Evolutionary conservation across 37 sponge, comb jelly and placozoan genomes (phyloP), one percentile per base, ranked within the genome.

Genomic region (Cliona cf. orientalis): DNA sequence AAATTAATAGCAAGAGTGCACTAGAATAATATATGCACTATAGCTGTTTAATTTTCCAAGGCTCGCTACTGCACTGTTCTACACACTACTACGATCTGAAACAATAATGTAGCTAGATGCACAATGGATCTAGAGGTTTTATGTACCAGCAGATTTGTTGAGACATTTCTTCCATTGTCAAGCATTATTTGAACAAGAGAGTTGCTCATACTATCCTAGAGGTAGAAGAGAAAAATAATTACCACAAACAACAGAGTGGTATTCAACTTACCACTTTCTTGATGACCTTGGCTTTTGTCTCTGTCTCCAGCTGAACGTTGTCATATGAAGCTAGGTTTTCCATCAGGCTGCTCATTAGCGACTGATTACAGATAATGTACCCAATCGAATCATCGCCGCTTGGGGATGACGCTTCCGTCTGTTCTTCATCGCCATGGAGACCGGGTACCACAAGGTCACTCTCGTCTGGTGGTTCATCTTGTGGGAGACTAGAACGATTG

Each of bases 361-460:
- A 66, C 53, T 87, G 66, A 72, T 94, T 94, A 72, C 90, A 91
- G 23, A 94, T 81, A 33, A 94, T 79, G 46, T 90, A 87, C 1
- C 91, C 95, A 69, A 93, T 89, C 21, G 42, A 39, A 19, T 61
- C 65, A 49, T 45, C n/a, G 53, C 14, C 53, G 14, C 14, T 49
- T 9, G 53, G 53, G 14, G 9, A 9, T 19, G 53, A 49, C 4
- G 31, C 70, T 34, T 17, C 28, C 7, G 34, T 58, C 31, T 17
- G 36, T 77, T 21, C 28, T 77, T 38, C 21, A 77, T 31, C 14
- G 14, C 14, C 14, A 9, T 21, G 9, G 5, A 62, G 7, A 49
- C 19, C 36, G 7, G 60, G n/a, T n/a, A n/a, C n/a, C n/a, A n/a
- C n/a, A n/a, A n/a, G n/a, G n/a, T n/a, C n/a, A n/a, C n/a, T 59